These are phyloP conservation scores for Mustela erminea DNA, from an alignment of 2,797 vertebrate genomes.

Conservation along the genomic window DNA sequence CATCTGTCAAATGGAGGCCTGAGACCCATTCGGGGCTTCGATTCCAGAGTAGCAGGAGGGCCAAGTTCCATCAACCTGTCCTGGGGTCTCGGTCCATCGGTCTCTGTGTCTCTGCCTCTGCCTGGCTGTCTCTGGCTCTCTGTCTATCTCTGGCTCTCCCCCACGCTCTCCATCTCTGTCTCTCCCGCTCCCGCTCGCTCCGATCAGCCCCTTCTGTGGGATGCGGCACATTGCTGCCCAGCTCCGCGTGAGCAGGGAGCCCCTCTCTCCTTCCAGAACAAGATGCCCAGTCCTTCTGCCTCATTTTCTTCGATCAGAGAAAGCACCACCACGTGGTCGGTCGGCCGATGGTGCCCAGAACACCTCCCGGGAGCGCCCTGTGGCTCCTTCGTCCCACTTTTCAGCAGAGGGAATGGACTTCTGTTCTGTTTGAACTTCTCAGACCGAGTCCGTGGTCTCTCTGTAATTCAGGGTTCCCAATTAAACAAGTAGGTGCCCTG, in stretches of 20 bases:
- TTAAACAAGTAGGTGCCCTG: background rate
- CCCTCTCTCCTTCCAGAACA: background rate
- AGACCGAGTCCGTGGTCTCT: background rate
- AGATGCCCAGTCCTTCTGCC: background rate
- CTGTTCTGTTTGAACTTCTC: background rate
- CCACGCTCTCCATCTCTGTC: too few relatives aligned
- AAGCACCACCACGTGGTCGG: rapidly evolving
- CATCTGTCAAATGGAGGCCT: background rate
- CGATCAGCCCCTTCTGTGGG: background rate
- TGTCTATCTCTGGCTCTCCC: background rate
- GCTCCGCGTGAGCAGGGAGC: background rate
- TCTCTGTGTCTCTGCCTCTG: background rate
- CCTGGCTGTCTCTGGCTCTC: background rate
- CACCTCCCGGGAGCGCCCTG: background rate
- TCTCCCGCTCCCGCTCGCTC: too few relatives aligned
- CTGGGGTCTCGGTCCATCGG: background rate
- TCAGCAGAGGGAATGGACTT: background rate
- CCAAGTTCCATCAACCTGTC: background rate
- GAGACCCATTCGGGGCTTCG: background rate
- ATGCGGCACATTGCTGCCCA: rapidly evolving
- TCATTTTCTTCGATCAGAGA: background rate
- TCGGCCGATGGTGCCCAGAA: rapidly evolving
- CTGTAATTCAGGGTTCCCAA: background rate
- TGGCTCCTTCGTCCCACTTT: rapidly evolving
- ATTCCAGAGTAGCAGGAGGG: background rate